These are phyloP conservation scores for Furcula furcula DNA, from an alignment of 2,888 invertebrate species.

Conservation along the genomic window DNA sequence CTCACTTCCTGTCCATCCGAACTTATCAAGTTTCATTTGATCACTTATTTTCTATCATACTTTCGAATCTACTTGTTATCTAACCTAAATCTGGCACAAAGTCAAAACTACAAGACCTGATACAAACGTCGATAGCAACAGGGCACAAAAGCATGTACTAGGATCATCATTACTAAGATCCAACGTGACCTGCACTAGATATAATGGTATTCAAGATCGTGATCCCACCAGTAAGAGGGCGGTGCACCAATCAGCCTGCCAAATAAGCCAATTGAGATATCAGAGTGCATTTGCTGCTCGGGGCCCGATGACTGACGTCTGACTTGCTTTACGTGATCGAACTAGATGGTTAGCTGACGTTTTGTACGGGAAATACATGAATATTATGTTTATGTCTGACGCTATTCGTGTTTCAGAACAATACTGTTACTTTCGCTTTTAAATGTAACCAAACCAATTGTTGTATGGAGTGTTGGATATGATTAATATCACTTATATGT, in stretches of 20 bases:
- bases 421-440: neutral
- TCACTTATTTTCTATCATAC: neutral
- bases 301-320: constrained; percentile 46
- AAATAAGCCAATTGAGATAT: constrained; percentile 59
- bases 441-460: neutral
- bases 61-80: neutral
- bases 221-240: constrained; percentile 4
- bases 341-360: neutral
- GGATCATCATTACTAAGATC: neutral
- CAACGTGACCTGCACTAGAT: neutral
- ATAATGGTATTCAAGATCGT: constrained; percentile 23
- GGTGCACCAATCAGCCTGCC: constrained; percentile 52
- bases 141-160: neutral
- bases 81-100: neutral
- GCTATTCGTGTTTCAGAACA: neutral
- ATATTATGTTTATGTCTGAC: neutral
- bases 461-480: neutral
- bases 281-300: constrained; percentile 49
- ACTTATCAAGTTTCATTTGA: neutral
- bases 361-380: constrained; percentile 1
- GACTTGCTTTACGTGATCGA: constrained; percentile 4
- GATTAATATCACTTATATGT: no score
- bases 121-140: neutral
- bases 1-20: no score
- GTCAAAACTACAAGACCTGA: neutral